phyloP scores from a whole-genome alignment of 2,888 invertebrate species.

The Philereme vetulata region DNA sequence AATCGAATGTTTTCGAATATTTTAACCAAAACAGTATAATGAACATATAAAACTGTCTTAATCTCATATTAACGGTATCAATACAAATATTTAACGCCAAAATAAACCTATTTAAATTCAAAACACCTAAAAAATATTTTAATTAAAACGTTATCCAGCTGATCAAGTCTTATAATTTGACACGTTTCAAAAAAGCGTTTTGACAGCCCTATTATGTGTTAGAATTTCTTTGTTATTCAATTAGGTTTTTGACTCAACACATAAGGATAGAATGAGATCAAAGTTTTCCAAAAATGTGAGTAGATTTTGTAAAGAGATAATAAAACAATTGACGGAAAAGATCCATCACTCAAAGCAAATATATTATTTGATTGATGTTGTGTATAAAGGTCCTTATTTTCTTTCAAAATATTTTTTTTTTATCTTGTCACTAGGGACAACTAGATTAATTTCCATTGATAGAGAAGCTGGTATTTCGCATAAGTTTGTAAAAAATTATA shows the following conservation, averaged over 20 bases:
- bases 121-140: slow-evolving; percentile 29
- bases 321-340: slow-evolving; percentile 2
- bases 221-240: neutral
- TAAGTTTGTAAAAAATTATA: too few species aligned
- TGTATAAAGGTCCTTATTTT: neutral
- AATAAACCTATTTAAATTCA: slow-evolving; percentile 31
- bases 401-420: slow-evolving; percentile 2
- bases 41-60: slow-evolving; percentile 19
- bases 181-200: slow-evolving; percentile 25
- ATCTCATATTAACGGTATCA: slow-evolving; percentile 18
- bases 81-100: slow-evolving; percentile 23
- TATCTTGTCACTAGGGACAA: slow-evolving; percentile 3
- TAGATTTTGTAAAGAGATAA: too few species aligned
- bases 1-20: slow-evolving; percentile 4
- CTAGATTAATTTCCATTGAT: too few species aligned
- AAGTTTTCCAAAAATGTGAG: too few species aligned
- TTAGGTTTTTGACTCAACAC: neutral
- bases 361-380: slow-evolving; percentile 7
- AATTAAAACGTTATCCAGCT: slow-evolving; percentile 33
- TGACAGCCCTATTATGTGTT: neutral
- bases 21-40: slow-evolving; percentile 8
- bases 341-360: slow-evolving; percentile 3
- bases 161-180: slow-evolving; percentile 29
- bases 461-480: too few species aligned
- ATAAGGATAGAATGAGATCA: too few species aligned